These are phyloP conservation scores for Brachionus angularis DNA, from an alignment of 1,140 invertebrate genomes.

Conservation along the genomic window DNA sequence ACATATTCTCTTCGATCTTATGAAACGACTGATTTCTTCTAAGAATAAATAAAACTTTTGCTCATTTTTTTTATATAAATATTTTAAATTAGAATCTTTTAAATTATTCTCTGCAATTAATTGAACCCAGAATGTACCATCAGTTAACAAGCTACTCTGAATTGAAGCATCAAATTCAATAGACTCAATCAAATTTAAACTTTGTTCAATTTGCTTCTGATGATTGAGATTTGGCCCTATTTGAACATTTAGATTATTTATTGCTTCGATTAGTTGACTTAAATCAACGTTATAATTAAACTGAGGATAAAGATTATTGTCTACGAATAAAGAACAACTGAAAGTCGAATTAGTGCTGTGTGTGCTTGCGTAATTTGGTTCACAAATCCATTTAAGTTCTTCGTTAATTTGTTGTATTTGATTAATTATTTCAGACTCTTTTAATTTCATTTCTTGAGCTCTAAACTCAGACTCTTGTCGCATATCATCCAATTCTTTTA, in stretches of 20 bases:
- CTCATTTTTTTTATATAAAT: neutral
- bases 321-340: conserved; percentile 33
- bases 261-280: neutral
- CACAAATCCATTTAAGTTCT: conserved; percentile 2
- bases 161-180: conserved; percentile 7
- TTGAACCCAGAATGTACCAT: conserved; percentile 31
- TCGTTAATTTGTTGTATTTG: conserved; percentile 24
- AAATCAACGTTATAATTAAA: conserved; percentile 31
- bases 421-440: neutral
- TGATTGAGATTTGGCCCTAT: neutral
- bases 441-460: neutral
- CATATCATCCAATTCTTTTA: neutral
- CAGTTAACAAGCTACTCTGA: neutral
- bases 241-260: neutral
- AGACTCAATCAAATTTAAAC: neutral
- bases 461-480: neutral
- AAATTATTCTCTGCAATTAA: neutral
- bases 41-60: neutral
- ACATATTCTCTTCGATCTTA: neutral
- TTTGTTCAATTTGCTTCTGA: neutral
- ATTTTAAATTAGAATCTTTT: neutral
- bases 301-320: conserved; percentile 31
- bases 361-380: neutral
- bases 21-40: neutral
- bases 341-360: neutral